Base-by-base conservation (phyloP, 2,797 vertebrate species). In the Chiloscyllium punctatum region DNA sequence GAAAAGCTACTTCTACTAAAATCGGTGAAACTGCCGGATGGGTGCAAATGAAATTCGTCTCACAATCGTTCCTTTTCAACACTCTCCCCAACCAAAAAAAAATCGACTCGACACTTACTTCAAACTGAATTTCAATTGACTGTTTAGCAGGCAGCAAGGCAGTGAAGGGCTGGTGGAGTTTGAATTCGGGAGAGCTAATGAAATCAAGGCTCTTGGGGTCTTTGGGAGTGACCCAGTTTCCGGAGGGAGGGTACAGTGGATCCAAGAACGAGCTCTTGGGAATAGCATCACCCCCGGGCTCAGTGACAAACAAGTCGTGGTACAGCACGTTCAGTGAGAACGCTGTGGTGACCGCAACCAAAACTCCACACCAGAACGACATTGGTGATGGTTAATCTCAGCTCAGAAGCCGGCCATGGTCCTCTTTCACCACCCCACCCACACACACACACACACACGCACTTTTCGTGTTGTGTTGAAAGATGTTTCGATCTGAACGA, bases 261-360 rank as follows among this genome's bases (percentile, higher is more conserved):
- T 51, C 94, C 15, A 53, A 11, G 72, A 77, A 18, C 0, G 53
- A 74, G 0, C 71, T 3, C 48, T 74, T 72, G 5, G 48, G 94
- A 27, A 48, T 11, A 8, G 33, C 4, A 30, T 1, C 3, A 15
- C 3, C 27, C 6, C 0, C 0, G 1, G 94, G 16, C 42, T 16
- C 42, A 23, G 16, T 9, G 42, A 23, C 1, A 6, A 95, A 77
- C 30, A 95, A 6, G 30, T 77, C 72, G 16, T 95, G 71, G 7
- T 95, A 95, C 15, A 95, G 71, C 27, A n/a, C 94, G 25, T 95
- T 95, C 25, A 95, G 94, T 15, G 94, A 95, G 72, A 95, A 95
- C 7, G 27, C 53, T 9, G 94, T 71, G 0, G 48, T 74, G 0
- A 95, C 42, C 15, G 21, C 51, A 23, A 95, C 57, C 6, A 95